phyloP scores from a whole-genome alignment of 2,888 invertebrate species.

The Drosophila buzzatii region DNA sequence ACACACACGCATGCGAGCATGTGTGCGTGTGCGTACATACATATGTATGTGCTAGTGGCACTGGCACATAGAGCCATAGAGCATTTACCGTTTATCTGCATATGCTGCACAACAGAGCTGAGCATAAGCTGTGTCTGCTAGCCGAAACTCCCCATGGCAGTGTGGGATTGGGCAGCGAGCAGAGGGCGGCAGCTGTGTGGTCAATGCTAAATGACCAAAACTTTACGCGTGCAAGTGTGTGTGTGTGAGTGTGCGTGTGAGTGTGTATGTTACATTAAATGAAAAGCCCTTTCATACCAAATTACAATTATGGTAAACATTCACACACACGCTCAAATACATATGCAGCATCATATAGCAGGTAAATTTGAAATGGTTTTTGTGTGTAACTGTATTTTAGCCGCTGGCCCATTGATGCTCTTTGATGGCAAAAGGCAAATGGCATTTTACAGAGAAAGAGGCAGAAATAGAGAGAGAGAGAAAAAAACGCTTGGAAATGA shows the following conservation, averaged over 20 bases:
- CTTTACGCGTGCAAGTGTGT: constrained; percentile 19
- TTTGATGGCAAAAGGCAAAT: constrained; percentile 38
- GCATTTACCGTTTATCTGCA: constrained; percentile 77
- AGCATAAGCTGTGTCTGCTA: constrained; percentile 30
- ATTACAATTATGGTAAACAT: constrained; percentile 73
- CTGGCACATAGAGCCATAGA: constrained; percentile 48
- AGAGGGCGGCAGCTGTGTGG: constrained; percentile 22
- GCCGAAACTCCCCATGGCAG: background rate
- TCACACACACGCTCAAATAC: constrained; percentile 1
- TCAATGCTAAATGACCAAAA: constrained; percentile 57
- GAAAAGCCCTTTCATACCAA: constrained; percentile 69
- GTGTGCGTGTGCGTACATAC: background rate
- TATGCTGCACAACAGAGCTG: constrained; percentile 57
- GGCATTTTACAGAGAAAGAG: background rate
- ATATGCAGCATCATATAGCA: background rate
- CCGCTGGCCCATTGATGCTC: constrained; percentile 48
- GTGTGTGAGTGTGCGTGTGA: constrained; percentile 11
- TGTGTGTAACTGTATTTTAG: constrained; percentile 41
- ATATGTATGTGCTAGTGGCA: background rate
- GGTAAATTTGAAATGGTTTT: constrained; percentile 31
- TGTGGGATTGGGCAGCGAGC: background rate
- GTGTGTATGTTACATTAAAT: constrained; percentile 63
- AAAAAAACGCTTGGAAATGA: constrained; percentile 21
- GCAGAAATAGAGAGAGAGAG: background rate
- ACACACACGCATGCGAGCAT: constrained; percentile 3